Base-by-base conservation (phyloP, 2,888 invertebrate species). In the Torymus auratus region DNA sequence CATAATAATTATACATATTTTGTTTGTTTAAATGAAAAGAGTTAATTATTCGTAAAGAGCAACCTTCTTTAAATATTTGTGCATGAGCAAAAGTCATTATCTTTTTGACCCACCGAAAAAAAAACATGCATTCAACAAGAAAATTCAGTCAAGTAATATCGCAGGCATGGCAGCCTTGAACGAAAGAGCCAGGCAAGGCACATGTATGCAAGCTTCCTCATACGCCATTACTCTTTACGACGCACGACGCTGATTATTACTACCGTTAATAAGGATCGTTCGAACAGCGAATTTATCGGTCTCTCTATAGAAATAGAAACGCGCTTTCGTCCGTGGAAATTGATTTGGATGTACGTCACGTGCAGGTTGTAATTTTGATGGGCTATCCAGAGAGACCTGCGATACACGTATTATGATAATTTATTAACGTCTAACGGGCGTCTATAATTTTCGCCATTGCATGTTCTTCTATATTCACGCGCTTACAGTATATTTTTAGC, bases 231-330 rank as follows among this genome's bases (percentile, higher is more conserved):
- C n/a, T 17, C 67, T 78, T 70, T 72, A 78, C 67, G 67, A 72
- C 53, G 23, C 60, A 78, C 61, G 78, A 72, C 67, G 67, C 50
- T 55, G 65, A 78, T 78, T 72, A 78, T 78, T 72, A 67, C 20
- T 55, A 72, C 61, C 72, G 67, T 72, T 75, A 70, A 70, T 75
- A 78, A 69, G 72, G 62, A 69, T 64, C 15, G 53, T 73, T 79
- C 61, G 58, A 61, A 70, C 50, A 60, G 75, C 20, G 20, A 80
- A 80, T 80, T 75, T 75, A 75, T 72, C 52, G 61, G 17, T 61
- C 17, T 12, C 12, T 20, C n/a, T 52, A 10, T 60, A 13, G 69
- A 61, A 62, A 62, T 62, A 62, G 55, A 76, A 41, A 62, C 61
- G 61, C 17, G 55, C 62, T 77, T 77, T 64, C 56, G 70, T 69